phyloP scores from a whole-genome alignment of 2,888 invertebrate species.

The Aphrophora alni region DNA sequence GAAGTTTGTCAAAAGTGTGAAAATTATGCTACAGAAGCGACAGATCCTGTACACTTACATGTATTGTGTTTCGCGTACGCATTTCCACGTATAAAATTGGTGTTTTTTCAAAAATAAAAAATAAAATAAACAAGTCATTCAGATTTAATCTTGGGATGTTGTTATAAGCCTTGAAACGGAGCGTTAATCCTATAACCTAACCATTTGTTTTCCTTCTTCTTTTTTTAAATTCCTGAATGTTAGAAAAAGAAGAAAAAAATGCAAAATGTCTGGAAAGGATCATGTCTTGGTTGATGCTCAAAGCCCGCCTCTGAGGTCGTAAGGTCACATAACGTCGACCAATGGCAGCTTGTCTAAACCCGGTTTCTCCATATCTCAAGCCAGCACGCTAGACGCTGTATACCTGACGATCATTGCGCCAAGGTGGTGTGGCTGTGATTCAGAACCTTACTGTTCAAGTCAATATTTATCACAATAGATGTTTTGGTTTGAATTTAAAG shows the following conservation, averaged over 20 bases:
- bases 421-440: background rate
- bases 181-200: background rate
- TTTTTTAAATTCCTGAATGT: slow-evolving; percentile 6
- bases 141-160: too few species aligned
- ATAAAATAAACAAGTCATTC: too few species aligned
- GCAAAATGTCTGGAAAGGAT: slow-evolving; percentile 3
- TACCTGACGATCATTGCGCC: background rate
- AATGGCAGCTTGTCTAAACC: background rate
- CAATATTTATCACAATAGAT: background rate
- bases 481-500: background rate
- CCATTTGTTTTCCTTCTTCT: background rate
- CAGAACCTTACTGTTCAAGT: background rate
- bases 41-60: too few species aligned
- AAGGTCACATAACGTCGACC: background rate
- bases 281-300: background rate
- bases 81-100: too few species aligned
- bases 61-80: too few species aligned
- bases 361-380: background rate
- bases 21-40: too few species aligned
- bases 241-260: background rate
- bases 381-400: background rate
- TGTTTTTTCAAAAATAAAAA: too few species aligned
- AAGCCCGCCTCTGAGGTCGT: background rate
- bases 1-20: too few species aligned
- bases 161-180: background rate